phyloP scores from a whole-genome alignment of 2,888 invertebrate genomes.

The Phorcus lineatus region DNA sequence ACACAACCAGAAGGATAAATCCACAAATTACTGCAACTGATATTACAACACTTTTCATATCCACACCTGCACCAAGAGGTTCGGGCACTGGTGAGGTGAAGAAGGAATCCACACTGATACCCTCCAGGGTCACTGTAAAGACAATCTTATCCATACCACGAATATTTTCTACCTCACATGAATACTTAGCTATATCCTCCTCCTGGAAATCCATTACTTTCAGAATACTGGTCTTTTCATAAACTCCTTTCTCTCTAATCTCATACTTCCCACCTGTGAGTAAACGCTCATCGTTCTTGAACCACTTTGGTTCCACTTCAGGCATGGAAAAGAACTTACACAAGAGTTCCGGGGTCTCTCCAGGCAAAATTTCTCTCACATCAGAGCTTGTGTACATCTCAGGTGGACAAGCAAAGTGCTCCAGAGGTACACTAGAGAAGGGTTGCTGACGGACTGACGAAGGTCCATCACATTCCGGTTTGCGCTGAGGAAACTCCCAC shows the following conservation, averaged over 20 bases:
- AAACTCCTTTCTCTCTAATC: constrained; percentile 36
- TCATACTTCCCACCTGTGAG: constrained; percentile 48
- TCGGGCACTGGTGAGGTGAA: constrained; percentile 29
- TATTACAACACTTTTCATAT: constrained; percentile 50
- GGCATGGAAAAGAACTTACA: constrained; percentile 65
- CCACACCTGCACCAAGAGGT: constrained; percentile 29
- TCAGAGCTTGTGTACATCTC: constrained; percentile 62
- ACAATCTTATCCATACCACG: constrained; percentile 51
- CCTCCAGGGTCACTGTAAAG: constrained; percentile 54
- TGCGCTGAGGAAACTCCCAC: constrained; percentile 54
- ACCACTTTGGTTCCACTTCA: constrained; percentile 57
- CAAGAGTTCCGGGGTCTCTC: constrained; percentile 50
- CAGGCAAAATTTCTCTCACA: constrained; percentile 43
- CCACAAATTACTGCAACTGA: constrained; percentile 61
- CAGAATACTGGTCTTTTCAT: constrained; percentile 49
- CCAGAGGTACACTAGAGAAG: constrained; percentile 53
- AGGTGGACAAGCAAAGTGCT: constrained; percentile 61
- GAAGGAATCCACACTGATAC: constrained; percentile 43
- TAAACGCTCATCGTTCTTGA: constrained; percentile 46
- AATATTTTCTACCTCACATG: constrained; percentile 61
- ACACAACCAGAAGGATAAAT: constrained; percentile 54
- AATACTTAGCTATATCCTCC: constrained; percentile 61
- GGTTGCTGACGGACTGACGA: constrained; percentile 46
- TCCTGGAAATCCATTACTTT: constrained; percentile 56
- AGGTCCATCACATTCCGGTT: constrained; percentile 62